Conservation (phyloP, 2,113 vertebrate genomes). For the Neolamprologus toae region DNA sequence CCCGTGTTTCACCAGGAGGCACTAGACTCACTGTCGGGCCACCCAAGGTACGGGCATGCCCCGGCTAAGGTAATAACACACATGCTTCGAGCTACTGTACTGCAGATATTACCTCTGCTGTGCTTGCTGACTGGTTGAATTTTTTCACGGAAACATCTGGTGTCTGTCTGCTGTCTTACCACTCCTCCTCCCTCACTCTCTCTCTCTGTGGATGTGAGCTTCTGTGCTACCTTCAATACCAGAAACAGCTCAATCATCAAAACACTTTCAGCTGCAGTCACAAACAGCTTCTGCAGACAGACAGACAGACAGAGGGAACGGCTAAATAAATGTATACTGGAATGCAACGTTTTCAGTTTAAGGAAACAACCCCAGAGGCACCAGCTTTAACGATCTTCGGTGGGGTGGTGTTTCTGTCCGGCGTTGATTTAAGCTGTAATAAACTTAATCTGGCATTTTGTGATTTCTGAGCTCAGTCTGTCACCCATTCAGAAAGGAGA, state of each 20-base stretch:
- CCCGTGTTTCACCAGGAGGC: not conserved
- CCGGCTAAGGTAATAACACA: slow-evolving; percentile 31
- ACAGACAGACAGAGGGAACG: not conserved
- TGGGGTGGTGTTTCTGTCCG: not conserved
- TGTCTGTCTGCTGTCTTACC: slow-evolving; percentile 35
- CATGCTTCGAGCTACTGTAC: not conserved
- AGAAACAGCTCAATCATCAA: slow-evolving; percentile 33
- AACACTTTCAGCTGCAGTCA: slow-evolving; percentile 5
- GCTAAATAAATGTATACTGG: not conserved
- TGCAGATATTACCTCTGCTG: slow-evolving; percentile 6
- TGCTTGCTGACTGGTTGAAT: slow-evolving; percentile 4
- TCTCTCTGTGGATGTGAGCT: not conserved
- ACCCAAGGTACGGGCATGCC: slow-evolving; percentile 40
- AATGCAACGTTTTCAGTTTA: not conserved
- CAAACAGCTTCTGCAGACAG: not conserved
- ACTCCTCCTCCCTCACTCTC: not conserved
- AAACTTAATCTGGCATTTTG: not conserved
- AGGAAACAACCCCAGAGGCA: not conserved
- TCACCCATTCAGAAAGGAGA: not conserved
- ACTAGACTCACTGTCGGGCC: slow-evolving; percentile 11
- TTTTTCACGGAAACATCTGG: slow-evolving; percentile 54
- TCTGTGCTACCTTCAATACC: slow-evolving; percentile 13
- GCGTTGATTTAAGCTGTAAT: not conserved
- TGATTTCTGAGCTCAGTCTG: not conserved
- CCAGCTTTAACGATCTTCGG: not conserved